Evolutionary conservation across 2,113 vertebrate genomes (phyloP).

Genomic region (Protobothrops flavoviridis): DNA sequence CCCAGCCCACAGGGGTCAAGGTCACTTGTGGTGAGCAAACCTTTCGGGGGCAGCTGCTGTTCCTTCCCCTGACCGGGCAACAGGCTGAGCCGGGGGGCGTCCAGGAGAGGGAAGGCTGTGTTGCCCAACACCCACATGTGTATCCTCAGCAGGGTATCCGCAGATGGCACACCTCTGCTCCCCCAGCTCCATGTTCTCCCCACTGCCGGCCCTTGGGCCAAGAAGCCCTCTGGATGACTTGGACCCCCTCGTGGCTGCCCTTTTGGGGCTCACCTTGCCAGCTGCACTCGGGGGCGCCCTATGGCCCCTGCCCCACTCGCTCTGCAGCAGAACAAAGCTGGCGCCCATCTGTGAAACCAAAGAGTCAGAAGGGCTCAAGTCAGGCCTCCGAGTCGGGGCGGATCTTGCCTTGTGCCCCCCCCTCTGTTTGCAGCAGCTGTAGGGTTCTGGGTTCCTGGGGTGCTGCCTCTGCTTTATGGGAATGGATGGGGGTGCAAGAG

Average conservation of each 20-base stretch:
- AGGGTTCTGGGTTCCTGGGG: not conserved
- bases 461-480: not conserved
- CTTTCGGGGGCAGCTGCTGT: too few species aligned
- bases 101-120: not conserved
- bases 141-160: not conserved
- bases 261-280: not conserved
- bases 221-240: not conserved
- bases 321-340: not conserved
- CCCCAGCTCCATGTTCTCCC: not conserved
- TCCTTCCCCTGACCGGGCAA: not conserved
- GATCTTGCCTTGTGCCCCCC: not conserved
- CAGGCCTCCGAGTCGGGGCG: not conserved
- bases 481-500: not conserved
- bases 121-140: not conserved
- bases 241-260: not conserved
- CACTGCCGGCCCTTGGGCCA: not conserved
- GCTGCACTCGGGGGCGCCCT: not conserved
- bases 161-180: too few species aligned
- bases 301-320: not conserved
- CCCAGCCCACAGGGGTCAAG: not conserved
- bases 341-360: not conserved
- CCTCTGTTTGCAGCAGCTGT: not conserved
- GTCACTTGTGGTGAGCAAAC: not conserved
- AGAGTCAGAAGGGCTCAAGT: not conserved
- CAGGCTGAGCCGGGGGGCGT: not conserved